phyloP scores from a whole-genome alignment of 1,140 invertebrate genomes.

The Eurosta solidaginis region DNA sequence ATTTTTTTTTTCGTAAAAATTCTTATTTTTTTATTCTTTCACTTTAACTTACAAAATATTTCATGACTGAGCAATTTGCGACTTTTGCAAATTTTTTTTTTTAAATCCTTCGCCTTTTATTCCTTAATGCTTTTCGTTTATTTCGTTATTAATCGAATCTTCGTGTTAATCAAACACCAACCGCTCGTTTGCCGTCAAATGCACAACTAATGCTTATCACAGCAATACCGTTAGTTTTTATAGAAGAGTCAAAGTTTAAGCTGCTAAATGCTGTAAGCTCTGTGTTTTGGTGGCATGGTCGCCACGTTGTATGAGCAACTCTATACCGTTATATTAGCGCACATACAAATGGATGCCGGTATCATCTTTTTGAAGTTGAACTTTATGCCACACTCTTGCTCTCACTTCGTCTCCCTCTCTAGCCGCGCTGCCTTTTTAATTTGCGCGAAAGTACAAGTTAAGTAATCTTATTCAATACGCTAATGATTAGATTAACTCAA shows the following conservation, averaged over 20 bases:
- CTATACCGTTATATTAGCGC: background rate
- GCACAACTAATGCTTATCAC: background rate
- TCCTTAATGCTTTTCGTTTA: background rate
- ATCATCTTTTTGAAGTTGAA: background rate
- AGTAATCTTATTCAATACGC: too few species aligned
- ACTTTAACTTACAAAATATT: constrained; percentile 12
- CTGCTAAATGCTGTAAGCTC: background rate
- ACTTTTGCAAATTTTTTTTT: background rate
- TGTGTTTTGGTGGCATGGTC: too few species aligned
- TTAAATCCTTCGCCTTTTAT: background rate
- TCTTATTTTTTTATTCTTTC: background rate
- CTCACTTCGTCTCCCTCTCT: background rate
- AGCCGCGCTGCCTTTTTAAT: too few species aligned
- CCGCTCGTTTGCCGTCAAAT: background rate
- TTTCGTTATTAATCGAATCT: background rate
- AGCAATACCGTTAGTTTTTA: constrained; percentile 11
- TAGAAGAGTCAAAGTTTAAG: background rate
- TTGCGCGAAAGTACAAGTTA: too few species aligned
- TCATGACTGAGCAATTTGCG: background rate
- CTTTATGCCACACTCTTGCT: background rate
- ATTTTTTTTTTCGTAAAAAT: background rate
- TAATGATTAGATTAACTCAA: too few species aligned
- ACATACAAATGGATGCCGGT: background rate
- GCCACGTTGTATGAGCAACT: constrained; percentile 18
- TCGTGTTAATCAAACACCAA: background rate